Percentiles rank a stretch among this genome's conserved stretches.
Evolutionary conservation across 2,113 vertebrate species (phyloP).

Genomic region (Synchiropus splendidus): DNA sequence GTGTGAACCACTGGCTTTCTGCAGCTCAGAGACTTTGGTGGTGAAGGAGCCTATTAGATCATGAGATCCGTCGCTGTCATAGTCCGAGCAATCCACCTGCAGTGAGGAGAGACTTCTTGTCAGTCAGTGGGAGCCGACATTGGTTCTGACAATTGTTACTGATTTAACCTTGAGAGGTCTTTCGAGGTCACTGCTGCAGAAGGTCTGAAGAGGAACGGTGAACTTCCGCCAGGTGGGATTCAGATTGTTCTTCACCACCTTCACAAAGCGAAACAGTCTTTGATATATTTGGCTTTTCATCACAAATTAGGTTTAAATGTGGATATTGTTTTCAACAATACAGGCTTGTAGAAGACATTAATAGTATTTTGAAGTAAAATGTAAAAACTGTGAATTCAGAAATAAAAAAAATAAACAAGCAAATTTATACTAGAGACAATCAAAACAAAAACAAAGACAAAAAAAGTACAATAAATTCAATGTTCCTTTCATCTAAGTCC

Average conservation of each 20-base stretch:
- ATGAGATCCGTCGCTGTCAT: slow-evolving; percentile 82
- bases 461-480: no score
- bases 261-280: slow-evolving; percentile 2
- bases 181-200: slow-evolving; percentile 77
- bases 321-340: neutral
- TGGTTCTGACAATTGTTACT: neutral
- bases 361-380: neutral
- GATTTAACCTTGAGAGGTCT: slow-evolving; percentile 82
- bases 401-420: no score
- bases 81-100: slow-evolving; percentile 80
- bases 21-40: slow-evolving; percentile 72
- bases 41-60: slow-evolving; percentile 85
- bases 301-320: neutral
- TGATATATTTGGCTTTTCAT: neutral
- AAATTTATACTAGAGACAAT: no score
- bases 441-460: no score
- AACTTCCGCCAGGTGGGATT: slow-evolving; percentile 84
- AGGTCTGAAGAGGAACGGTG: slow-evolving; percentile 77
- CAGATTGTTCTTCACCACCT: slow-evolving; percentile 95
- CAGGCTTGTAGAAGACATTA: neutral
- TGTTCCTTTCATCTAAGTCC: no score
- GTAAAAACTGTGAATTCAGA: neutral
- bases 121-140: neutral
- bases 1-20: slow-evolving; percentile 59
- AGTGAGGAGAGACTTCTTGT: slow-evolving; percentile 10